Conservation (phyloP, 2,113 vertebrate genomes). For the Takifugu bimaculatus region DNA sequence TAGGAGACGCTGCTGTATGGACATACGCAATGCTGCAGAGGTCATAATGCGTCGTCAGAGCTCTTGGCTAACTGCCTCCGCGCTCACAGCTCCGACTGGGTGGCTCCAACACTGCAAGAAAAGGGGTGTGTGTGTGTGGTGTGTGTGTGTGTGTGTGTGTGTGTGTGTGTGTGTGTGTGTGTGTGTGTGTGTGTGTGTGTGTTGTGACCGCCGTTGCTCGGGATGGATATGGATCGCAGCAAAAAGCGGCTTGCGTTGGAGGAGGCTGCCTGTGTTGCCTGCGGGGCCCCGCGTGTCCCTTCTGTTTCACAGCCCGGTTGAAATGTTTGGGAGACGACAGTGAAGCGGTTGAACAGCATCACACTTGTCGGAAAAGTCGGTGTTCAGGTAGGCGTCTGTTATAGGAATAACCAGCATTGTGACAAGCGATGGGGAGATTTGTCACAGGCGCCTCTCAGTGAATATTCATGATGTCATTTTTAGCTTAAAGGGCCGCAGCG, state of each 20-base stretch:
- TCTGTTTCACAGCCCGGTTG: constrained; percentile 6
- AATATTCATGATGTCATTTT: constrained; percentile 5
- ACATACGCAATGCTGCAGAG: constrained; percentile 11
- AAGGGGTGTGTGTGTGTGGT: too few relatives aligned
- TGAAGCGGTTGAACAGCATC: neutral
- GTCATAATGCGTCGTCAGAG: neutral
- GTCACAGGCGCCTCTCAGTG: neutral
- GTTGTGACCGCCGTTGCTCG: neutral
- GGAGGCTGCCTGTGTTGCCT: neutral
- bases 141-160: too few relatives aligned
- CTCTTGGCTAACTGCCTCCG: too few relatives aligned
- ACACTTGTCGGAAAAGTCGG: constrained; percentile 4
- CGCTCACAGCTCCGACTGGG: too few relatives aligned
- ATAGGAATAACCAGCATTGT: neutral
- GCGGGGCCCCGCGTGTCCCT: neutral
- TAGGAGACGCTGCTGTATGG: constrained; percentile 15
- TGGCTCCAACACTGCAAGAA: too few relatives aligned
- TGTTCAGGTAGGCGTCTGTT: constrained; percentile 3
- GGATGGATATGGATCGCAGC: neutral
- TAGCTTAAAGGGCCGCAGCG: neutral
- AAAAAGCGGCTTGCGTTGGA: neutral
- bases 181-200: too few relatives aligned
- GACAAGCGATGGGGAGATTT: neutral
- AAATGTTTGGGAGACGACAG: constrained; percentile 13
- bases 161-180: too few relatives aligned